phyloP scores from a whole-genome alignment of 35 echinoderm and acorn worm genomes.

The Heliocidaris tuberculata region DNA sequence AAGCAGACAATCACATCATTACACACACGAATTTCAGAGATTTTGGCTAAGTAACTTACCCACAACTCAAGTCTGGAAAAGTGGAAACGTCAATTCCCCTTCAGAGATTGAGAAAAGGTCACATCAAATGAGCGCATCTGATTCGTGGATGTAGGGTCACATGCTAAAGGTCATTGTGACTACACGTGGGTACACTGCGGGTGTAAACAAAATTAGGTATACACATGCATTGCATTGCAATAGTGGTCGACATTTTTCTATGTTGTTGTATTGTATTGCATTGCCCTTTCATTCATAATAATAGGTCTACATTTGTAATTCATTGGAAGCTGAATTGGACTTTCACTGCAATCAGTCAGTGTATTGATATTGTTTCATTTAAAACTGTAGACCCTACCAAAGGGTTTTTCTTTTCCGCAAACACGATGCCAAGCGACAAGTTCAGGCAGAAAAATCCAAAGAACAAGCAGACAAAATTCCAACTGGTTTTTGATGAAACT shows the following conservation, averaged over 20 bases:
- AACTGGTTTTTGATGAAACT: constrained; percentile 44
- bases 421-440: constrained; percentile 41
- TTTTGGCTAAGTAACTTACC: not conserved
- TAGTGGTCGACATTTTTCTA: too few species aligned
- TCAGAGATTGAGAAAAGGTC: not conserved
- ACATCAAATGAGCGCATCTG: not conserved
- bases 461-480: constrained; percentile 51
- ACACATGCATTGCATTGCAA: too few species aligned
- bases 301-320: too few species aligned
- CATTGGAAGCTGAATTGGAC: too few species aligned
- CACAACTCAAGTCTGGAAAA: not conserved
- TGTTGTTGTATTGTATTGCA: too few species aligned
- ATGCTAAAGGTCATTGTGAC: not conserved
- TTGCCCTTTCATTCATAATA: too few species aligned
- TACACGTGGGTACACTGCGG: not conserved
- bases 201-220: constrained; percentile 1
- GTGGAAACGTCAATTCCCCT: not conserved
- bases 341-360: too few species aligned
- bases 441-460: constrained; percentile 51
- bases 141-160: not conserved
- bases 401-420: too few species aligned
- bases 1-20: not conserved
- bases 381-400: too few species aligned
- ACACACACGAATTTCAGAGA: not conserved
- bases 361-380: too few species aligned